Conservation (phyloP, 2,113 vertebrate genomes). For the Syngnathus scovelli region DNA sequence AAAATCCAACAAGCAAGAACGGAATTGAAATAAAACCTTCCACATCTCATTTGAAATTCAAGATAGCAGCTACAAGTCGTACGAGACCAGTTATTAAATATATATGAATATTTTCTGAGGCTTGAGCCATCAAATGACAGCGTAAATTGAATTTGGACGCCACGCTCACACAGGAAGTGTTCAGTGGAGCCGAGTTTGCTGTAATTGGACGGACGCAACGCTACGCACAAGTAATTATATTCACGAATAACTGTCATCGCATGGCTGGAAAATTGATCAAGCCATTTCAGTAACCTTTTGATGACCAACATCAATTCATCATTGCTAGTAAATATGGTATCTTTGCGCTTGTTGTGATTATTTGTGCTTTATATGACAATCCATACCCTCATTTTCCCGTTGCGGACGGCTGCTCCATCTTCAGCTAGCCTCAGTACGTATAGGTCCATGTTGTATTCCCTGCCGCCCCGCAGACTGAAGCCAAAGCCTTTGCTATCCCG, state of each 20-base stretch:
- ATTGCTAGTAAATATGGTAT: no score
- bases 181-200: constrained; percentile 8
- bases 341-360: background rate
- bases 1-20: background rate
- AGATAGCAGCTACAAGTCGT: background rate
- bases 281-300: constrained; percentile 1
- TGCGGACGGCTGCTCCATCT: constrained; percentile 91
- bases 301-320: background rate
- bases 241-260: background rate
- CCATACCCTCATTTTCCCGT: constrained; percentile 93
- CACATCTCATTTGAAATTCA: constrained; percentile 10
- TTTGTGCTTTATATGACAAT: background rate
- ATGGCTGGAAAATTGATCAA: constrained; percentile 10
- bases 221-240: constrained; percentile 12
- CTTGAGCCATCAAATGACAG: no score
- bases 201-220: constrained; percentile 25
- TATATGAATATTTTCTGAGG: background rate
- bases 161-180: constrained; percentile 5
- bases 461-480: constrained; percentile 93
- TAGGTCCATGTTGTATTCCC: constrained; percentile 98
- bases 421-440: constrained; percentile 95
- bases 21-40: constrained; percentile 28
- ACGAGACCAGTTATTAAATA: constrained; percentile 10
- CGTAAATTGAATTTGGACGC: background rate
- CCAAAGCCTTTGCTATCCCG: constrained; percentile 97